Evolutionary conservation across 2,888 invertebrate species (phyloP).

Genomic region (Hydrotaea cyrtoneurina): DNA sequence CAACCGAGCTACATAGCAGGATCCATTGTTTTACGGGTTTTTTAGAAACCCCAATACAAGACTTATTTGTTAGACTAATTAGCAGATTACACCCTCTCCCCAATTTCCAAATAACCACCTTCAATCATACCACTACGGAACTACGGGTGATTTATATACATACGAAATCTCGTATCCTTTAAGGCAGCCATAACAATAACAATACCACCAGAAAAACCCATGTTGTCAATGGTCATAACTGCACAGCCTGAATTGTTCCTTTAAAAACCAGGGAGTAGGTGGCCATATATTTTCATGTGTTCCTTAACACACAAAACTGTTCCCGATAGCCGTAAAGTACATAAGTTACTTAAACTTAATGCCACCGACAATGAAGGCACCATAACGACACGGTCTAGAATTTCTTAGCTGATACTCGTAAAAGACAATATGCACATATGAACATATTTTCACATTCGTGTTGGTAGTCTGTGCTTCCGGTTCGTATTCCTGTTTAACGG

Average conservation of each 20-base stretch:
- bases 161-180: neutral
- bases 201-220: neutral
- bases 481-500: neutral
- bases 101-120: too few relatives aligned
- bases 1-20: too few relatives aligned
- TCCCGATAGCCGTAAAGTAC: slow-evolving; percentile 16
- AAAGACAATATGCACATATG: too few relatives aligned
- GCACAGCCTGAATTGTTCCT: neutral
- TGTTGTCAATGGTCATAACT: too few relatives aligned
- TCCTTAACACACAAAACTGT: neutral
- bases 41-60: too few relatives aligned
- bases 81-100: too few relatives aligned
- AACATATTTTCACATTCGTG: too few relatives aligned
- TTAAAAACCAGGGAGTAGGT: neutral
- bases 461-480: neutral
- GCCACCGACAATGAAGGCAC: neutral
- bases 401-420: too few relatives aligned
- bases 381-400: neutral
- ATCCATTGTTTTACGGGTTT: too few relatives aligned
- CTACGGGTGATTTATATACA: neutral
- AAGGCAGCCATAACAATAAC: neutral
- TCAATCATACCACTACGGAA: too few relatives aligned
- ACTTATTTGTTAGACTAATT: too few relatives aligned
- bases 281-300: slow-evolving; percentile 14
- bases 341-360: slow-evolving; percentile 10